Evolutionary conservation across 2,113 vertebrate species (phyloP), one percentile per base, ranked within the genome.

Genomic region (Engystomops pustulosus): DNA sequence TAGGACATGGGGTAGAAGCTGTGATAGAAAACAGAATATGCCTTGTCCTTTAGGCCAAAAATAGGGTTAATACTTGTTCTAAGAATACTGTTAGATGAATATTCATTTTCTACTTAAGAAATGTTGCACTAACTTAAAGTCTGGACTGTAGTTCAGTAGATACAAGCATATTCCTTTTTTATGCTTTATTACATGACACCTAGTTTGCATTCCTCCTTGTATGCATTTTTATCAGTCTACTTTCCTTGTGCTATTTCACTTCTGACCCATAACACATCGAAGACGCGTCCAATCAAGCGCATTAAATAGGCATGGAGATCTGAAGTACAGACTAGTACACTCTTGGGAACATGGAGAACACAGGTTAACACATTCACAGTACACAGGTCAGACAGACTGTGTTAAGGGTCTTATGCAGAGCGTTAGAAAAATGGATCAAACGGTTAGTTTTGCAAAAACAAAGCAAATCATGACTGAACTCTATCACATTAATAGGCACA

Each of bases 381-480:
- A 15, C 45, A 51, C 18, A 36, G 79, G 38, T 81, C 27, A 69
- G 45, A 49, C 25, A 80, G 9, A 51, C 79, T 68, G 25, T 34
- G 25, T 20, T 65, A 65, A 47, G 41, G 38, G 27, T 69, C 60
- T 70, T 51, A 69, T 69, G 30, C 65, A 70, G 30, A 47, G 32
- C 53, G 65, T 51, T 47, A 81, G 62, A 70, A 81, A 81, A 81
- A 69, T 36, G 17, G 79, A 81, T 81, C 62, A 81, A 69, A 70
- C 30, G 11, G 30, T 51, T 69, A 10, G 60, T 70, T 81, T 51
- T 51, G 62, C 55, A 51, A 81, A 81, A 30, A 51, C 44, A 81
- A 68, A 38, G 25, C 62, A 81, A 81, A 81, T 69, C 65, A 49
- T 81, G 38, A 53, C 4, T 69, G 79, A 68, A 81, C 32, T 41